These are phyloP conservation scores for Neogobius melanostomus DNA, from an alignment of 2,113 vertebrate species.

Conservation along the genomic window DNA sequence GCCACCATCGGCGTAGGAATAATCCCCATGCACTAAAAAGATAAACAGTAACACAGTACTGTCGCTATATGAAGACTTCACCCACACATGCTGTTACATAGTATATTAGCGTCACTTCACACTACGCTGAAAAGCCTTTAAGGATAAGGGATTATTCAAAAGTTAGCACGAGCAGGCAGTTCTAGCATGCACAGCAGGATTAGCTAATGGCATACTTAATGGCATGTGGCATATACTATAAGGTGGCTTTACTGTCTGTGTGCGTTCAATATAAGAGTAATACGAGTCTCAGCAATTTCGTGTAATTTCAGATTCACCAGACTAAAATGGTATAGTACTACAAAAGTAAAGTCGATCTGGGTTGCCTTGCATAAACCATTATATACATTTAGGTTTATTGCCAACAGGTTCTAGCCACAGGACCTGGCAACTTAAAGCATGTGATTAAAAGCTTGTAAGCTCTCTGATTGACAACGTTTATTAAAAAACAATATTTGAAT, in stretches of 20 bases:
- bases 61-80: constrained; percentile 5
- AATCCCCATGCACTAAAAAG: constrained; percentile 27
- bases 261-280: background rate
- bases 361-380: no score
- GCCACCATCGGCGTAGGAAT: constrained; percentile 28
- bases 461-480: no score
- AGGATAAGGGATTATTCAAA: constrained; percentile 40
- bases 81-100: background rate
- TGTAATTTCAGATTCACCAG: no score
- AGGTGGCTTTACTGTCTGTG: background rate
- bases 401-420: no score
- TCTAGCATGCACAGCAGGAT: constrained; percentile 38
- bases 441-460: no score
- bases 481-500: no score
- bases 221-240: background rate
- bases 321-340: no score
- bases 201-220: constrained; percentile 37
- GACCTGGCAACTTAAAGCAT: no score
- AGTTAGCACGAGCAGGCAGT: constrained; percentile 18
- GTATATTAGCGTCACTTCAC: constrained; percentile 12
- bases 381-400: no score
- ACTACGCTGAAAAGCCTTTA: constrained; percentile 15
- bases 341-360: no score
- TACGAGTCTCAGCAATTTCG: background rate
- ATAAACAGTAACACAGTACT: constrained; percentile 16